phyloP scores from a whole-genome alignment of 2,888 invertebrate genomes.

The Bombylius discolor region DNA sequence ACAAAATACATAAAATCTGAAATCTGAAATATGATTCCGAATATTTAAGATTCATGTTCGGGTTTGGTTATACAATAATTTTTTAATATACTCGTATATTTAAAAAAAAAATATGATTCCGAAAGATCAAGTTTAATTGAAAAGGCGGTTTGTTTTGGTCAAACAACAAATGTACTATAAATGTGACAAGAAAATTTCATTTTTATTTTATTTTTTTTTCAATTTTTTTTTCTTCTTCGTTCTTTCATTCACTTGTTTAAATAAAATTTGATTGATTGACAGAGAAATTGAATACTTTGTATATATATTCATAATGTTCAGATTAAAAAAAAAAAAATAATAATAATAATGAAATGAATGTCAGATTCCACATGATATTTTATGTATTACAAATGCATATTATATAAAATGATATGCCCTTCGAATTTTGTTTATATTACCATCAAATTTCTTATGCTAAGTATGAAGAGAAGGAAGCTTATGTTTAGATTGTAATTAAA shows the following conservation, averaged over 20 bases:
- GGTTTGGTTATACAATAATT: no score
- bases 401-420: not conserved
- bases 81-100: no score
- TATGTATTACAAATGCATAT: not conserved
- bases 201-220: no score
- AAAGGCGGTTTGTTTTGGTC: constrained; percentile 13
- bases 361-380: not conserved
- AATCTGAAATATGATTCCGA: no score
- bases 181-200: no score
- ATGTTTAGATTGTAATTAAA: not conserved
- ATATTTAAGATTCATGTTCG: no score
- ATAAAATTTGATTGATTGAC: not conserved
- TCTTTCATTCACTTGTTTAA: no score
- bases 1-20: no score
- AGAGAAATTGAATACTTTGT: not conserved
- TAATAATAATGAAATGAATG: not conserved
- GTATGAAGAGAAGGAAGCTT: not conserved
- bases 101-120: not conserved
- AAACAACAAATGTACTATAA: not conserved
- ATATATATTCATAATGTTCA: not conserved
- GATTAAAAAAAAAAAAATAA: no score
- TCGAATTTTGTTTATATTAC: not conserved
- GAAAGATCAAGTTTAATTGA: not conserved
- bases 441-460: not conserved
- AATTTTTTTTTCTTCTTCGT: no score